Percentiles rank a stretch among this genome's conserved stretches.
Conservation (phyloP, 2,797 vertebrate species). For the Spinus pinus region DNA sequence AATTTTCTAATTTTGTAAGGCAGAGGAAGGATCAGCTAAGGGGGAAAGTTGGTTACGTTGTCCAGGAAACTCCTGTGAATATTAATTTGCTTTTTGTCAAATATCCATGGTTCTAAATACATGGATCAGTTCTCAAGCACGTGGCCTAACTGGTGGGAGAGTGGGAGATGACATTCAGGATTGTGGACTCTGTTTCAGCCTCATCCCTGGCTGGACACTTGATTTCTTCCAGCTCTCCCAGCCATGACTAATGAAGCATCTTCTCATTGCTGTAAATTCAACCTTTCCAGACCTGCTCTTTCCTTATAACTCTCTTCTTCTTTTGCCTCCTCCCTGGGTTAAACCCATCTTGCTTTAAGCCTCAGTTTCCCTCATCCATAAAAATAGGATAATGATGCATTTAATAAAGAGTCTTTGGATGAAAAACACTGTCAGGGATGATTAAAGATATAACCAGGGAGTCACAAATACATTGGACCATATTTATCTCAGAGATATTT, state of each 20-base stretch:
- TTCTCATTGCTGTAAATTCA: neutral
- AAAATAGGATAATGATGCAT: neutral
- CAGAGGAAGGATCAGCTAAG: neutral
- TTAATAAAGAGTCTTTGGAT: neutral
- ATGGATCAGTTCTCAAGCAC: neutral
- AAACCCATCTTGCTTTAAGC: neutral
- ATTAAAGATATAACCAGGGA: neutral
- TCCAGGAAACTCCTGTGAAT: slow-evolving; percentile 1
- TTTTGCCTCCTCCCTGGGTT: neutral
- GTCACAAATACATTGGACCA: neutral
- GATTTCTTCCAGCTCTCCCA: neutral
- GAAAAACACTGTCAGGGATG: neutral
- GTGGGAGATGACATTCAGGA: neutral
- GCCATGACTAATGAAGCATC: neutral
- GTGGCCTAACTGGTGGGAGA: neutral
- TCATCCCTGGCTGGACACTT: neutral
- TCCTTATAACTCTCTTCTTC: neutral
- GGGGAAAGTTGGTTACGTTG: neutral
- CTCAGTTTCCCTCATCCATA: neutral
- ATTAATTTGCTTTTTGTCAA: neutral
- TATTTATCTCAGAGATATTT: neutral
- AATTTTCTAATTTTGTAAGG: neutral
- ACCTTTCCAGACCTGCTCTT: neutral
- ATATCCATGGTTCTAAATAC: neutral
- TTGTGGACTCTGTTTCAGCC: neutral